Evolutionary conservation across 2,888 invertebrate genomes (phyloP).

Genomic region (Nomada ruficornis): DNA sequence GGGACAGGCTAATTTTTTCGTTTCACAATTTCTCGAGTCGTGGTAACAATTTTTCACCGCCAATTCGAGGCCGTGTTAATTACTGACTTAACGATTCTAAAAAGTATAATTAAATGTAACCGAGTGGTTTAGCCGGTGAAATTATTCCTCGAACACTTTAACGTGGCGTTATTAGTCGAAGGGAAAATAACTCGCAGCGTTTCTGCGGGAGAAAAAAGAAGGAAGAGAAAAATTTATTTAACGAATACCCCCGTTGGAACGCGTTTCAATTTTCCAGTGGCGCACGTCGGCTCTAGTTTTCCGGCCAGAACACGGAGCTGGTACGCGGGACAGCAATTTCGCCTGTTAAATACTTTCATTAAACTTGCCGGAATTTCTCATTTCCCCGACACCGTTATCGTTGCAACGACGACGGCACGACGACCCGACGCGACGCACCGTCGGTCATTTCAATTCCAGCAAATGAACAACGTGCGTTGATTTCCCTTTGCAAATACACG

Average conservation of each 20-base stretch:
- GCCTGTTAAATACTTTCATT: constrained; percentile 77
- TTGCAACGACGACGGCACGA: constrained; percentile 20
- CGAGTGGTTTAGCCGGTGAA: neutral
- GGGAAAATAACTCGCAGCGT: constrained; percentile 13
- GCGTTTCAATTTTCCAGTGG: constrained; percentile 56
- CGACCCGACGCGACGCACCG: constrained; percentile 15
- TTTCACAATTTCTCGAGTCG: neutral
- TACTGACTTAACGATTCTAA: neutral
- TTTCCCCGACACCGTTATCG: constrained; percentile 66
- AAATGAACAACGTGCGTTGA: constrained; percentile 55
- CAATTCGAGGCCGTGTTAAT: neutral
- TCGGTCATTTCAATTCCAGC: constrained; percentile 60
- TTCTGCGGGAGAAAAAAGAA: neutral
- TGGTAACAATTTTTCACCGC: neutral
- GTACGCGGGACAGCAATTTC: constrained; percentile 64
- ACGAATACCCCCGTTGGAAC: constrained; percentile 33
- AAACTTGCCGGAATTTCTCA: constrained; percentile 74
- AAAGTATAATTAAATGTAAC: neutral
- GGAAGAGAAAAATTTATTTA: constrained; percentile 33
- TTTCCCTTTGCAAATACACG: constrained; percentile 18
- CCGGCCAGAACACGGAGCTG: constrained; percentile 17
- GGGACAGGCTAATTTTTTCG: neutral
- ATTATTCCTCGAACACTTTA: neutral
- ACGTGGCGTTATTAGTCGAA: constrained; percentile 21
- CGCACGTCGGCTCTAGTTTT: constrained; percentile 13